Evolutionary conservation across 2,888 invertebrate genomes (phyloP), one percentile per base, ranked within the genome.

Genomic region (Emmelina monodactyla): DNA sequence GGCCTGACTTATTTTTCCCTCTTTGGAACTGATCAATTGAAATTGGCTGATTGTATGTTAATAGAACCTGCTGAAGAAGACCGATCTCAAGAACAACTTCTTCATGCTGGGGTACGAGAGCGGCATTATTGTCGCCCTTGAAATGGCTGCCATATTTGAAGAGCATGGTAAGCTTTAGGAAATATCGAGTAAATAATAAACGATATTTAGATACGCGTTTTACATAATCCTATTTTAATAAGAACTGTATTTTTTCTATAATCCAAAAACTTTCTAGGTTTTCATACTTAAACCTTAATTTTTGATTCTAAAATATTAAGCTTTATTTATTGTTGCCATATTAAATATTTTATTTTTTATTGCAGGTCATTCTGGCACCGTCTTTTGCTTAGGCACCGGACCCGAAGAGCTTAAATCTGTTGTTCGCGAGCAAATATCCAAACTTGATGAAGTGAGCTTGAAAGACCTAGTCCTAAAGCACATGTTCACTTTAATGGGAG

Each of bases 101-200:
- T 64, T 61, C 37, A 38, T 70, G 6, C 31, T 66, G 34, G 69
- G 67, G 1, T 67, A 62, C 36, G 68, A 68, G 39, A 55, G 50
- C 33, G 69, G 69, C 1, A 53, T 59, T 2, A 14, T 48, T 2
- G 44, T 62, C 3, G 64, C 55, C 1, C 33, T 70, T 10, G 68
- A 70, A 43, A 51, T 64, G 29, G 66, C 68, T 10, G 47, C 55
- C 7, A 53, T 67, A 19, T 43, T 70, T 2, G 69, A 70, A 44
- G 50, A 53, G 2, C 41, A 51, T 22, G 67, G 69, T 68, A 45
- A 40, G 37, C 22, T 15, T n/a, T n/a, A n/a, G n/a, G n/a, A n/a
- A n/a, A n/a, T n/a, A n/a, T n/a, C n/a, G n/a, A n/a, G n/a, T n/a
- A n/a, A n/a, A n/a, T n/a, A n/a, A n/a, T n/a, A n/a, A n/a, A n/a